Percentiles rank a stretch among this genome's conserved stretches.
phyloP scores from a whole-genome alignment of 2,797 vertebrate genomes.

The Momotus momota region DNA sequence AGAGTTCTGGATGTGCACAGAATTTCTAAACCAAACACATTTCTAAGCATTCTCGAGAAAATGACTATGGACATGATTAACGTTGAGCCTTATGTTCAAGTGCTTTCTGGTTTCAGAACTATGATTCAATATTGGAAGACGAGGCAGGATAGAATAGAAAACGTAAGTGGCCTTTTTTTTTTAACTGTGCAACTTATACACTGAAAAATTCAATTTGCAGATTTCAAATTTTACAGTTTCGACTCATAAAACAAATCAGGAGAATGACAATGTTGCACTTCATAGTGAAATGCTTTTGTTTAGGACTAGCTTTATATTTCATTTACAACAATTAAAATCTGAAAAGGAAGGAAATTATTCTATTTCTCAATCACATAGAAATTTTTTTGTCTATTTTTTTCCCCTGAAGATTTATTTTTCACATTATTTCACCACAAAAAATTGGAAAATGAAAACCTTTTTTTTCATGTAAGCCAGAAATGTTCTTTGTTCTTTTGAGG shows the following conservation, averaged over 20 bases:
- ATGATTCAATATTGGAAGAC: neutral
- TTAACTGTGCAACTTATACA: neutral
- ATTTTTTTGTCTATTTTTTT: neutral
- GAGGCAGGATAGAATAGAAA: neutral
- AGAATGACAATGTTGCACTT: neutral
- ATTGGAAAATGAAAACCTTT: neutral
- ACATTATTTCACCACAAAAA: neutral
- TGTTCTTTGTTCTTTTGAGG: accelerated
- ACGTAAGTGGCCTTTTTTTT: neutral
- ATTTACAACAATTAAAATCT: neutral
- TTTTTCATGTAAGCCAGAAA: neutral
- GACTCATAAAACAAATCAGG: neutral
- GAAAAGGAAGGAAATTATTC: neutral
- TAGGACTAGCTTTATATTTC: neutral
- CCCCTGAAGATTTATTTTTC: neutral
- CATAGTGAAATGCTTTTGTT: neutral
- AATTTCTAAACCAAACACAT: neutral
- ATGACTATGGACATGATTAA: neutral
- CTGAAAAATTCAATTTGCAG: neutral
- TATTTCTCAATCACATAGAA: neutral
- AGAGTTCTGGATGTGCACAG: neutral
- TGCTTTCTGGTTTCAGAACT: neutral
- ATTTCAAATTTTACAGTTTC: neutral
- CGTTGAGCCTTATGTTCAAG: neutral
- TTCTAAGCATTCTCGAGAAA: neutral